phyloP scores from a whole-genome alignment of 1,140 invertebrate species.

The Ceratoteleas bidentatus region DNA sequence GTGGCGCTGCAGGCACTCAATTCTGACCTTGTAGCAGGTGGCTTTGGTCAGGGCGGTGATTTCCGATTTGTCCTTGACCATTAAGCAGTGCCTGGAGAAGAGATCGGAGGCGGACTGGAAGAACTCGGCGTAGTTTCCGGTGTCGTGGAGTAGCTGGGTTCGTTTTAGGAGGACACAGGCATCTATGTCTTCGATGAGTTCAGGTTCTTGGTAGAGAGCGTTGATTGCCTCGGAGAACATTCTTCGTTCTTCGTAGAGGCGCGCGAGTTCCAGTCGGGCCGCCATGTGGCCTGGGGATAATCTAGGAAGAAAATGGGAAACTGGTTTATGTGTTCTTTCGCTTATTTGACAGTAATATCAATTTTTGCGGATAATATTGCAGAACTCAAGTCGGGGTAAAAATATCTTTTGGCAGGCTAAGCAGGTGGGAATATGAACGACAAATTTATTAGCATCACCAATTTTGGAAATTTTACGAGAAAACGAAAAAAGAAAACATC shows the following conservation, averaged over 20 bases:
- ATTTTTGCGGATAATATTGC: too few relatives aligned
- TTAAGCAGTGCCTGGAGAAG: constrained; percentile 87
- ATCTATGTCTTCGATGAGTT: constrained; percentile 1
- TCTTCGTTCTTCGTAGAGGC: constrained; percentile 85
- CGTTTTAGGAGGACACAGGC: constrained; percentile 1
- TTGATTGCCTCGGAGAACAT: constrained; percentile 41
- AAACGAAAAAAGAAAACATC: too few relatives aligned
- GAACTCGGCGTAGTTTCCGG: constrained; percentile 85
- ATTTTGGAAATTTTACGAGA: too few relatives aligned
- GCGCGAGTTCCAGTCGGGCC: constrained; percentile 89
- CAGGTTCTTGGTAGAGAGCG: constrained; percentile 83
- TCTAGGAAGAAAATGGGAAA: too few relatives aligned
- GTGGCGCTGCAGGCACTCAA: constrained; percentile 81
- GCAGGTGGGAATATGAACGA: too few relatives aligned
- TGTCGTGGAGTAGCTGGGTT: neutral
- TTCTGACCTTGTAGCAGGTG: constrained; percentile 75
- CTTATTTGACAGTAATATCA: too few relatives aligned
- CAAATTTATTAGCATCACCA: too few relatives aligned
- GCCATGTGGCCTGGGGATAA: constrained; percentile 92
- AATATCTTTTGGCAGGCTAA: too few relatives aligned
- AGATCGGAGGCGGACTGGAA: constrained; percentile 88
- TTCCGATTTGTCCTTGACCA: constrained; percentile 86
- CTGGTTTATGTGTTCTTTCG: too few relatives aligned
- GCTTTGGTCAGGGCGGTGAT: constrained; percentile 79
- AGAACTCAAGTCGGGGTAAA: too few relatives aligned